A percentile compares a stretch with the other conserved stretches of the same genome.
Conservation (phyloP, 2,797 vertebrate genomes). For the Tympanoctomys barrerae region DNA sequence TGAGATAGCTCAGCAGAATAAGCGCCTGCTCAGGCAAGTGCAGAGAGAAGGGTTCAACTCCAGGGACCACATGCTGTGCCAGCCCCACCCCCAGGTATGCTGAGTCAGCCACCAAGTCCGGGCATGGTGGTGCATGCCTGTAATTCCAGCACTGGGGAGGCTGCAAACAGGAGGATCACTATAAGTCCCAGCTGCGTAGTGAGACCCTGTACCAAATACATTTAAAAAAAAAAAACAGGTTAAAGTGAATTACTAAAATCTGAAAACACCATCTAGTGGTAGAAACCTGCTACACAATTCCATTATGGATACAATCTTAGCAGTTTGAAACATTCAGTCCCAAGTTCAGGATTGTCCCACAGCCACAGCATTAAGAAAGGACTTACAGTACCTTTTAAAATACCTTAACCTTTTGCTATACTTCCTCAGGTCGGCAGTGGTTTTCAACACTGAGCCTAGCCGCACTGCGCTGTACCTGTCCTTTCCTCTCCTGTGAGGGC, state of each 20-base stretch:
- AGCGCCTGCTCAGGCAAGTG: too few species aligned
- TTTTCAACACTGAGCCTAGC: not conserved
- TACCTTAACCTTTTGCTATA: not conserved
- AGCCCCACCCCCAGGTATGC: too few species aligned
- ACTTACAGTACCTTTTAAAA: not conserved
- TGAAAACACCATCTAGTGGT: slow-evolving; percentile 75
- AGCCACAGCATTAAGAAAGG: not conserved
- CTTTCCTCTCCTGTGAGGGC: not conserved
- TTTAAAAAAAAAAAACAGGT: not conserved
- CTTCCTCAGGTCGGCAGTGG: not conserved
- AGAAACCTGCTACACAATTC: not conserved
- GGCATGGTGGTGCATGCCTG: too few species aligned
- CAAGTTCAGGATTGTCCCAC: not conserved
- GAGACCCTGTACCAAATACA: too few species aligned
- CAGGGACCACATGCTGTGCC: too few species aligned
- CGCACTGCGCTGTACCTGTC: not conserved
- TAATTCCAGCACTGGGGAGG: too few species aligned
- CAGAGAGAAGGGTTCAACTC: too few species aligned
- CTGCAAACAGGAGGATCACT: too few species aligned
- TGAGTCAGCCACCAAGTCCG: too few species aligned
- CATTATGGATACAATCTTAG: not conserved
- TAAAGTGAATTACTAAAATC: slow-evolving; percentile 44
- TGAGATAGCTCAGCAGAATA: too few species aligned
- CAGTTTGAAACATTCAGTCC: not conserved
- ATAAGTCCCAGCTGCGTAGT: too few species aligned